Percentiles rank a stretch among this genome's conserved stretches.
phyloP scores from a whole-genome alignment of 2,888 invertebrate genomes.

The Caenorhabditis panamensis region DNA sequence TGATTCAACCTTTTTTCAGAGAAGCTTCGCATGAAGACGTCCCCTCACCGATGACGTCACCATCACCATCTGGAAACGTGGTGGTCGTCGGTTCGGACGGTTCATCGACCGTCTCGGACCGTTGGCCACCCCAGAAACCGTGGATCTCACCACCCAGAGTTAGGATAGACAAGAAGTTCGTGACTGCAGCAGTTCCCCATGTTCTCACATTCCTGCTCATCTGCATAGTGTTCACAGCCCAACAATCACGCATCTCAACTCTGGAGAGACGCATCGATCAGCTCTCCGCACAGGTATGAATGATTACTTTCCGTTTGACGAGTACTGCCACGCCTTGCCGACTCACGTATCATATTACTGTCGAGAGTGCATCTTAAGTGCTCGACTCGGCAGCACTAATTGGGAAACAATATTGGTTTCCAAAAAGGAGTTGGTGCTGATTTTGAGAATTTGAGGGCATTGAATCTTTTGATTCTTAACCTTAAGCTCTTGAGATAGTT shows the following conservation, averaged over 20 bases:
- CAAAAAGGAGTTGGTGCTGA: too few species aligned
- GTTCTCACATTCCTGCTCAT: conserved; percentile 54
- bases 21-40: conserved; percentile 41
- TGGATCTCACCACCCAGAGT: conserved; percentile 52
- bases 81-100: conserved; percentile 59
- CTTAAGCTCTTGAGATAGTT: too few species aligned
- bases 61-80: conserved; percentile 53
- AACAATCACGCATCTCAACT: conserved; percentile 46
- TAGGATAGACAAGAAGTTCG: conserved; percentile 49
- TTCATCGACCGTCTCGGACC: conserved; percentile 33
- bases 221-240: conserved; percentile 57
- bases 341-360: conserved; percentile 52
- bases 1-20: conserved; percentile 10
- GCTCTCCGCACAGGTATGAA: conserved; percentile 54
- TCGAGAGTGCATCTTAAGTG: conserved; percentile 42
- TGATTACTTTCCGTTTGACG: conserved; percentile 26
- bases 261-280: conserved; percentile 57
- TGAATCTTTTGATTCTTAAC: too few species aligned
- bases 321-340: conserved; percentile 38
- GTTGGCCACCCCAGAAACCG: conserved; percentile 57
- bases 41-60: conserved; percentile 48
- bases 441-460: too few species aligned
- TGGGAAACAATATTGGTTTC: conserved; percentile 29
- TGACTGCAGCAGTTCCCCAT: conserved; percentile 44
- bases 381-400: conserved; percentile 24